Base-by-base conservation (phyloP, 2,113 vertebrate genomes). In the Hippocampus abdominalis region DNA sequence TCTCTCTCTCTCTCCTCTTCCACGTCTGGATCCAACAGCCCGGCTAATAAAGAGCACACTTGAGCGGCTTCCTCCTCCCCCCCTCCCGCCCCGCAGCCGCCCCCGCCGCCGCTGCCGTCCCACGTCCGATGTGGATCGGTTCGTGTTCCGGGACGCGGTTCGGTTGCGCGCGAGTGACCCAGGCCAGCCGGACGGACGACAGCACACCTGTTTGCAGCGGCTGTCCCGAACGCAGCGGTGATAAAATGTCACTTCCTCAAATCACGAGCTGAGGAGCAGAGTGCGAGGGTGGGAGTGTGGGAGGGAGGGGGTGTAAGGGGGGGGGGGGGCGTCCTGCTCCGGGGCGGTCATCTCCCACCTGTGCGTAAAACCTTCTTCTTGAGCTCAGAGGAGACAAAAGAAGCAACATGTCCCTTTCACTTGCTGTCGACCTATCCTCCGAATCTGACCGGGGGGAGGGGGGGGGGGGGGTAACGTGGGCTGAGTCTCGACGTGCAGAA, bases 121-220 rank as follows among this genome's bases (percentile, higher is more conserved):
- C 65, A 80, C 23, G 44, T 29, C 21, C 51, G 51, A 54, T n/a
- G 21, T 86, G 72, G 77, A 73, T 81, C 49, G 80, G 73, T 85
- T 85, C 69, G 40, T 69, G 70, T 72, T 81, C 49, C 40, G 79
- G 80, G 82, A 82, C 78, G 83, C 74, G 68, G 10, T 57, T 64
- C 75, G 73, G 75, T 74, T 67, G 66, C 69, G 78, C 66, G 46
- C 72, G 85, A 87, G 68, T 87, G 90, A 87, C 81, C 85, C 57
- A 15, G 57, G 27, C 12, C 81, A 85, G 86, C 75, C 89, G 82
- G 86, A 49, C 81, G 85, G 86, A 78, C 88, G 80, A 84, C 63
- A 75, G 87, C 90, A 92, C 92, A 93, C 92, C 92, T 93, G 92
- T 93, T 93, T 89, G 91, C 90, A 90, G 89, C 86, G 82, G 87